Percentiles rank a stretch among this genome's conserved stretches.
Conservation (phyloP, 2,797 vertebrate genomes). For the Amphiprion clarkii region DNA sequence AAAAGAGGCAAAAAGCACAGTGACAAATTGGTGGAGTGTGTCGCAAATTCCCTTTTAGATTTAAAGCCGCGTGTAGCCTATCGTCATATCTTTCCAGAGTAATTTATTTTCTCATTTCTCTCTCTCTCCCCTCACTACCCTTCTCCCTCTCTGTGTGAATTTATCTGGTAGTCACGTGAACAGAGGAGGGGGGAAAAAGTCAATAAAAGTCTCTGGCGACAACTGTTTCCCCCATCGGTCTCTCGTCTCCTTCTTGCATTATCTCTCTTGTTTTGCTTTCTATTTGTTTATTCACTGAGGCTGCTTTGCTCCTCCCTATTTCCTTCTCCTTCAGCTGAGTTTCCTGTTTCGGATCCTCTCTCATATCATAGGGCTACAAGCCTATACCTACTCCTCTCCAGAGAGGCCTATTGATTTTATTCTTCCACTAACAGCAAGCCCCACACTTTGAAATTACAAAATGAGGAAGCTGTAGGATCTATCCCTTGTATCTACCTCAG, state of each 20-base stretch:
- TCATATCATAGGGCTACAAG: conserved; percentile 74
- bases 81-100: conserved; percentile 94
- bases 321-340: conserved; percentile 67
- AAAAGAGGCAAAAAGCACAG: conserved; percentile 86
- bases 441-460: conserved; percentile 81
- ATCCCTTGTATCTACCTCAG: conserved; percentile 73
- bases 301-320: conserved; percentile 74
- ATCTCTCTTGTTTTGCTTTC: conserved; percentile 81
- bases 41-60: conserved; percentile 88
- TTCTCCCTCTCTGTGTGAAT: conserved; percentile 80
- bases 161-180: conserved; percentile 88
- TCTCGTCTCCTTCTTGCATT: conserved; percentile 84
- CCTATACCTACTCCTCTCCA: conserved; percentile 73
- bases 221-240: conserved; percentile 86
- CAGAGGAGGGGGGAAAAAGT: conserved; percentile 76
- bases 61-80: conserved; percentile 89
- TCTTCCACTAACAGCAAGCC: conserved; percentile 77
- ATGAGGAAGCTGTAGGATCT: conserved; percentile 83
- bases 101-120: conserved; percentile 97
- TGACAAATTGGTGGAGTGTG: conserved; percentile 90
- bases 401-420: conserved; percentile 81
- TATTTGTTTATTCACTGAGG: conserved; percentile 83
- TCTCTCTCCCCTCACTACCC: conserved; percentile 85
- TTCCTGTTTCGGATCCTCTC: conserved; percentile 77
- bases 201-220: conserved; percentile 90